Conservation (phyloP, 1,140 invertebrate species). For the Amyelois transitella region DNA sequence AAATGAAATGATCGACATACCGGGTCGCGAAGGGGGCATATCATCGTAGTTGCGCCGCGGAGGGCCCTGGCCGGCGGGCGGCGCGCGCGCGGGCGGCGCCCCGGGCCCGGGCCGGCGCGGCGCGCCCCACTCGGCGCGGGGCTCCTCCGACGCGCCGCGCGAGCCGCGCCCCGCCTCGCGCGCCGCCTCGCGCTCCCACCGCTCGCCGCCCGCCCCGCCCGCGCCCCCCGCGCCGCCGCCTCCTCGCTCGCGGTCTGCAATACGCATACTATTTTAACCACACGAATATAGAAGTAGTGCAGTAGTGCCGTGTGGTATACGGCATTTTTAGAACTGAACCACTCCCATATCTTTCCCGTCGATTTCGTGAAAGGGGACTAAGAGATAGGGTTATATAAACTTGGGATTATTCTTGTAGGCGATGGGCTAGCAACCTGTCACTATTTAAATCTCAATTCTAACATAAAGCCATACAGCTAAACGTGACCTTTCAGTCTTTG, state of each 20-base stretch:
- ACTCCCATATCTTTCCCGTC: too few species aligned
- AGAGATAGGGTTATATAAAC: too few species aligned
- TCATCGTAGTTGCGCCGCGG: conserved; percentile 60
- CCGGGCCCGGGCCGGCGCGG: conserved; percentile 47
- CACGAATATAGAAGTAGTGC: too few species aligned
- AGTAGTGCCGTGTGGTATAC: too few species aligned
- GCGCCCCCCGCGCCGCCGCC: conserved; percentile 45
- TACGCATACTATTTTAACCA: background rate
- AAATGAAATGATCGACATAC: conserved; percentile 17
- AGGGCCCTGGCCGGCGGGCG: conserved; percentile 70
- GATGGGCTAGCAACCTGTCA: too few species aligned
- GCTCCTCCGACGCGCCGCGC: conserved; percentile 57
- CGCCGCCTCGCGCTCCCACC: conserved; percentile 45
- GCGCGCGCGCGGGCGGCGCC: conserved; percentile 65
- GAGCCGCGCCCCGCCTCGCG: conserved; percentile 46
- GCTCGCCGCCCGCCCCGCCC: conserved; percentile 46
- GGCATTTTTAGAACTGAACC: too few species aligned
- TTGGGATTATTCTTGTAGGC: too few species aligned
- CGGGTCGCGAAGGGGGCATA: conserved; percentile 54
- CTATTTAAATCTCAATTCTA: too few species aligned
- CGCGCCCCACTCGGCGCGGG: conserved; percentile 58
- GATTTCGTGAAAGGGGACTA: too few species aligned
- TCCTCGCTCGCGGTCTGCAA: conserved; percentile 44
- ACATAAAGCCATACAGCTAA: too few species aligned
- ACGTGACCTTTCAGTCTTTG: too few species aligned